These are phyloP conservation scores for Acanthurus leucopareius DNA, from an alignment of 2,797 vertebrate species.

Conservation along the genomic window DNA sequence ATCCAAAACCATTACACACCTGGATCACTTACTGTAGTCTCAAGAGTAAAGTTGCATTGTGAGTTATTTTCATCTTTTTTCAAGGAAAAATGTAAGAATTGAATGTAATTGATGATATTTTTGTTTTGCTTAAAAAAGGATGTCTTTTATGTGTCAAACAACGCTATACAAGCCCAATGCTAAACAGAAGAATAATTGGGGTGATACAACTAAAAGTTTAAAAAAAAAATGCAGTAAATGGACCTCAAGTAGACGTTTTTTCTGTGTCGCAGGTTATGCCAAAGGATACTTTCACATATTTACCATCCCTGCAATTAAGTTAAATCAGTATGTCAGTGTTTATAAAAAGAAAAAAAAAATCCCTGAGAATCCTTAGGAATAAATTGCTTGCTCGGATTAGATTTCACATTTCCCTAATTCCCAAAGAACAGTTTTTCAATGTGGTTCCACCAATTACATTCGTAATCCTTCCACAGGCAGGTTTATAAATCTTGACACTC, in stretches of 20 bases:
- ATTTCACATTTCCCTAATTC: conserved; percentile 72
- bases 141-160: not conserved
- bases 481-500: conserved; percentile 40
- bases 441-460: conserved; percentile 63
- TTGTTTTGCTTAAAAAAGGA: not conserved
- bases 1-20: not conserved
- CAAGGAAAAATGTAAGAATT: not conserved
- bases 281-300: not conserved
- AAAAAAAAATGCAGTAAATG: not conserved
- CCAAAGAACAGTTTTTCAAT: conserved; percentile 56
- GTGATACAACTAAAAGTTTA: not conserved
- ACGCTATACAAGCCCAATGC: not conserved
- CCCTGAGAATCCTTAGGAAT: conserved; percentile 21
- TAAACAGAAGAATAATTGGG: not conserved
- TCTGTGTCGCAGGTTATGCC: not conserved
- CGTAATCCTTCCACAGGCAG: conserved; percentile 68
- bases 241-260: not conserved
- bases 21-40: no score
- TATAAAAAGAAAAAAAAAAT: not conserved
- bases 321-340: conserved; percentile 7
- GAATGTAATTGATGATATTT: not conserved
- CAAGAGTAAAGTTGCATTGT: not conserved
- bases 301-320: not conserved
- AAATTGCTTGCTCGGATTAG: conserved; percentile 71
- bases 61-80: not conserved